Evolutionary conservation across 2,797 vertebrate genomes (phyloP).

Genomic region (Ibycter americanus): DNA sequence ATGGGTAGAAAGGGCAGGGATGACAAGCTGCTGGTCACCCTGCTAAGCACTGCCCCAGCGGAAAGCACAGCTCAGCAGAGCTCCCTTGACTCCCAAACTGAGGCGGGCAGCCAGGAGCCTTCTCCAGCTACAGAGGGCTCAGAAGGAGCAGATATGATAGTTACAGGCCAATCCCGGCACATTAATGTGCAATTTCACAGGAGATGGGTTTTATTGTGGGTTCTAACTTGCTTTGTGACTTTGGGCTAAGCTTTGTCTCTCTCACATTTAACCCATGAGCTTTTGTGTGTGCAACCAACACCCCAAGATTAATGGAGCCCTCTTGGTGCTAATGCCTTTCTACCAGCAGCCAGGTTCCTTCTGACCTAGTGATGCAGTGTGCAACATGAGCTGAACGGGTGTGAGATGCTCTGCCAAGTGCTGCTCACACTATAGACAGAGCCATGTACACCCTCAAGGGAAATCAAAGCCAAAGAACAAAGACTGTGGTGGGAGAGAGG

Average conservation of each 20-base stretch:
- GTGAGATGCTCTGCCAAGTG: neutral
- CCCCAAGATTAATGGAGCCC: neutral
- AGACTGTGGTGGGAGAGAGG: neutral
- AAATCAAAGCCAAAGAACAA: neutral
- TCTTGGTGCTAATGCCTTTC: neutral
- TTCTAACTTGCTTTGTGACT: neutral
- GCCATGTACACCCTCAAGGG: neutral
- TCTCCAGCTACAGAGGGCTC: neutral
- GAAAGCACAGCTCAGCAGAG: neutral
- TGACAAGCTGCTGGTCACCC: neutral
- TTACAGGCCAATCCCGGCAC: neutral
- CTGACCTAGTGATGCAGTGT: accelerated
- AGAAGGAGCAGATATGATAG: neutral
- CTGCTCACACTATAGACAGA: neutral
- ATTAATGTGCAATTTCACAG: neutral
- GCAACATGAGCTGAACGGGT: accelerated
- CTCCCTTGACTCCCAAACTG: neutral
- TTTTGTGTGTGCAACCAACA: neutral
- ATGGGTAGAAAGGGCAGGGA: neutral
- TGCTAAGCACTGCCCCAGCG: neutral
- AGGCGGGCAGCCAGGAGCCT: neutral
- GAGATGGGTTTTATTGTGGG: neutral
- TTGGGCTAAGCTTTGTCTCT: neutral
- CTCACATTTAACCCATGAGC: neutral
- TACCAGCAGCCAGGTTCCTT: neutral